Evolutionary conservation across 2,113 vertebrate species (phyloP).

Genomic region (Psittacara wagleri): DNA sequence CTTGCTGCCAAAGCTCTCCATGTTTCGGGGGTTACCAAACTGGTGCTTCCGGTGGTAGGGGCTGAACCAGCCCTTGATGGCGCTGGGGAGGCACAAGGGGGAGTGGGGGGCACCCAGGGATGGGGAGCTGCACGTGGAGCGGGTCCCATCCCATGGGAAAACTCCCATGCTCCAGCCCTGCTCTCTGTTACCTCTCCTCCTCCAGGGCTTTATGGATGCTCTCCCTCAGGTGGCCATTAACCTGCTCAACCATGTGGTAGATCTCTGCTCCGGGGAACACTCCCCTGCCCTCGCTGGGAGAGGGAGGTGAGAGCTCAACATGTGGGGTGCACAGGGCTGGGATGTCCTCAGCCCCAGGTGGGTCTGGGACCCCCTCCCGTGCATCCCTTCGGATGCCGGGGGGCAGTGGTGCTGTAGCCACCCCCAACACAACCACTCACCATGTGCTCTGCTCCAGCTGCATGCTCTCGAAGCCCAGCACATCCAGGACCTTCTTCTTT

Average conservation of each 20-base stretch:
- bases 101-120: background rate
- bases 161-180: background rate
- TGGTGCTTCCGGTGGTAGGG: slow-evolving; percentile 72
- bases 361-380: background rate
- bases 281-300: slow-evolving; percentile 69
- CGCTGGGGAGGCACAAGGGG: background rate
- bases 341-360: accelerated
- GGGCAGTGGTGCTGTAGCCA: background rate
- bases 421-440: slow-evolving; percentile 30
- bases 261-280: slow-evolving; percentile 69
- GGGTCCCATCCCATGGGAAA: background rate
- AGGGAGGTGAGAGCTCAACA: background rate
- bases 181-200: slow-evolving; percentile 42
- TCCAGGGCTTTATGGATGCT: slow-evolving; percentile 53
- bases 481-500: slow-evolving; percentile 53
- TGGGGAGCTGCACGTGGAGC: accelerated
- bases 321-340: accelerated
- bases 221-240: slow-evolving; percentile 66
- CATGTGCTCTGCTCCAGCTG: slow-evolving; percentile 65
- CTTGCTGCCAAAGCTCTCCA: slow-evolving; percentile 68
- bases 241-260: slow-evolving; percentile 74
- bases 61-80: slow-evolving; percentile 75
- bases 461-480: slow-evolving; percentile 72
- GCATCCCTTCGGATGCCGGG: background rate
- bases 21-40: slow-evolving; percentile 79